Conservation (phyloP, 2,888 invertebrate genomes). For the Phortica magna region DNA sequence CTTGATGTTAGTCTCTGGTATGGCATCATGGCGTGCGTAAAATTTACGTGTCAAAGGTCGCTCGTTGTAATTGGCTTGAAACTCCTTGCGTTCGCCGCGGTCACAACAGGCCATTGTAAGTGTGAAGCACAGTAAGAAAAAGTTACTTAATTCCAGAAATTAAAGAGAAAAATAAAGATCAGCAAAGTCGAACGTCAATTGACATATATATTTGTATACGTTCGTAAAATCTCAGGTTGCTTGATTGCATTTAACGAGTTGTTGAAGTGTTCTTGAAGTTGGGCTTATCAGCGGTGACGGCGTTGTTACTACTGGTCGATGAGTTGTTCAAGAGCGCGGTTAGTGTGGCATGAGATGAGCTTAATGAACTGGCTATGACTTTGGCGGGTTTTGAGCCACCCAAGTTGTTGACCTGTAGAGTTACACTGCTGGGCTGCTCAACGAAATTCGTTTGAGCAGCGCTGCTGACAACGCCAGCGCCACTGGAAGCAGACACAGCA, state of each 20-base stretch:
- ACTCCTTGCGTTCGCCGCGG: background rate
- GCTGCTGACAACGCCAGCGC: constrained; percentile 60
- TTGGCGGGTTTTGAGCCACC: constrained; percentile 37
- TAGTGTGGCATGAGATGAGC: constrained; percentile 77
- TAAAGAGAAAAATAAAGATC: too few relatives aligned
- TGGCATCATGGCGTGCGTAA: constrained; percentile 25
- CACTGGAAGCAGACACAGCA: constrained; percentile 48
- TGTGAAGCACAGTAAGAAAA: background rate
- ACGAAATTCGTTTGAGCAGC: constrained; percentile 18
- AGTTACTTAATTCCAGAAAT: too few relatives aligned
- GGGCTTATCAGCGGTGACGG: constrained; percentile 17
- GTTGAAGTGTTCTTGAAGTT: constrained; percentile 37
- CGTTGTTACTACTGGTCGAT: constrained; percentile 39
- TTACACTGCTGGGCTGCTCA: background rate
- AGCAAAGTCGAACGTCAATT: too few relatives aligned
- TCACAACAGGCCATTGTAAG: background rate
- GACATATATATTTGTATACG: too few relatives aligned
- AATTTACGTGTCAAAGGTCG: constrained; percentile 33
- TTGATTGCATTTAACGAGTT: background rate
- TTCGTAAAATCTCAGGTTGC: background rate
- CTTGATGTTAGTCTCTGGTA: background rate
- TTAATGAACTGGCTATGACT: constrained; percentile 69
- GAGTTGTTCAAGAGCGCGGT: constrained; percentile 76
- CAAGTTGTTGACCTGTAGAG: background rate
- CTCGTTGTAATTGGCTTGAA: constrained; percentile 21